phyloP scores from a whole-genome alignment of 2,113 vertebrate genomes.

The Lycocorax pyrrhopterus region DNA sequence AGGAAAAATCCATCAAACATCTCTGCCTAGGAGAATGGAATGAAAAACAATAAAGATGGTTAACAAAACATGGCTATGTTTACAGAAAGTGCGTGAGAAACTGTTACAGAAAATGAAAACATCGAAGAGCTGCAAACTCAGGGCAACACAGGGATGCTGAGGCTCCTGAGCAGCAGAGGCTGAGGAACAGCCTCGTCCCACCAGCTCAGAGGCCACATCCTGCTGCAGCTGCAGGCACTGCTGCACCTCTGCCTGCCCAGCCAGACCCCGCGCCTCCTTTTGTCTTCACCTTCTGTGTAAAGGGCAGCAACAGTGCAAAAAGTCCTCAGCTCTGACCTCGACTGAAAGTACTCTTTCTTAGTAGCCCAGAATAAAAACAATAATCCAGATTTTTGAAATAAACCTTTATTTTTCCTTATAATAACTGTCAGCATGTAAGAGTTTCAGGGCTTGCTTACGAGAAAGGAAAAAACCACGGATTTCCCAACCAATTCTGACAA shows the following conservation, averaged over 20 bases:
- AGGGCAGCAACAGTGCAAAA: background rate
- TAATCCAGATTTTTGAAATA: background rate
- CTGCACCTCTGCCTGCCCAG: background rate
- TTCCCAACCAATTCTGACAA: background rate
- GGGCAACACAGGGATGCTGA: background rate
- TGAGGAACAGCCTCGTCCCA: background rate
- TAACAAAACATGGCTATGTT: too few species aligned
- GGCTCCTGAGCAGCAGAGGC: background rate
- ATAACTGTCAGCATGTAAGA: background rate
- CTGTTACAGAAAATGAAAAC: too few species aligned
- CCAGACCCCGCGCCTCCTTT: background rate
- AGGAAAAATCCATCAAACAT: too few species aligned
- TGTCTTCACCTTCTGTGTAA: too few species aligned
- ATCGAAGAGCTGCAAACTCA: too few species aligned
- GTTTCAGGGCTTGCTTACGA: background rate
- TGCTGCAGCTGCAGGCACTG: background rate
- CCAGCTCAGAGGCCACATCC: background rate
- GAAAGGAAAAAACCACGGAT: background rate
- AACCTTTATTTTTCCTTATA: background rate
- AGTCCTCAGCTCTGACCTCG: background rate
- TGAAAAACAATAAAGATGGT: too few species aligned
- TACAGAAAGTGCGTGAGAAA: too few species aligned
- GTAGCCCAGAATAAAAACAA: background rate
- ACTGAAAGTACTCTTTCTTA: background rate
- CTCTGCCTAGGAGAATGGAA: too few species aligned